These are phyloP conservation scores for Phalloptychus januarius DNA, from an alignment of 2,797 vertebrate species.

Conservation along the genomic window DNA sequence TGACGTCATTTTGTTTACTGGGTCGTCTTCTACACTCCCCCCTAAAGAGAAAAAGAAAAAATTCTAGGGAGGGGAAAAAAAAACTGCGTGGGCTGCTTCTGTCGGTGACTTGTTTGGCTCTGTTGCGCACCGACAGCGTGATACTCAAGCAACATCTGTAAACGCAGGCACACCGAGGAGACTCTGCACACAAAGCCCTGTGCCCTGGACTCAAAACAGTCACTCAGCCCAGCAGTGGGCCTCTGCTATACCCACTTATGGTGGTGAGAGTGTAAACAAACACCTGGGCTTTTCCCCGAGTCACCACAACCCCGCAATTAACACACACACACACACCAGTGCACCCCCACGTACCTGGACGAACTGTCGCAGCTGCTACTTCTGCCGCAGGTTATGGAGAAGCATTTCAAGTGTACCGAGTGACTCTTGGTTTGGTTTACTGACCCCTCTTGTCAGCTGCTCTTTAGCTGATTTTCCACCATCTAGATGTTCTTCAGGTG, in stretches of 20 bases:
- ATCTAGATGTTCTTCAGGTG: slow-evolving; percentile 22
- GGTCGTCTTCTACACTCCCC: neutral
- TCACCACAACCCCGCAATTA: slow-evolving; percentile 57
- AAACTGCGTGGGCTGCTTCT: slow-evolving; percentile 32
- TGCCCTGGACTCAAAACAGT: slow-evolving; percentile 37
- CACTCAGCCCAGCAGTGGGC: slow-evolving; percentile 36
- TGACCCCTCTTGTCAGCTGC: slow-evolving; percentile 33
- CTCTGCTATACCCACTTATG: slow-evolving; percentile 63
- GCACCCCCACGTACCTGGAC: slow-evolving; percentile 26
- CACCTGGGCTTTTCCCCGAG: slow-evolving; percentile 63
- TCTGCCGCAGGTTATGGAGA: slow-evolving; percentile 42
- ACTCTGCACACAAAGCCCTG: slow-evolving; percentile 64
- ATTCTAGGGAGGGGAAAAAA: no score
- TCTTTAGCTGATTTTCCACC: slow-evolving; percentile 36
- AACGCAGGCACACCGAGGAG: slow-evolving; percentile 61
- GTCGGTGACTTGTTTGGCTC: slow-evolving; percentile 49
- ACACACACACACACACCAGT: slow-evolving; percentile 30
- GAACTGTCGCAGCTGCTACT: slow-evolving; percentile 54
- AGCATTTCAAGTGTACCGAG: slow-evolving; percentile 45
- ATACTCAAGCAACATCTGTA: slow-evolving; percentile 54
- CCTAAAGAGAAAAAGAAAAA: neutral
- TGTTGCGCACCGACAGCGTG: slow-evolving; percentile 58
- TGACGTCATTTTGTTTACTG: neutral
- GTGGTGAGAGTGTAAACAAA: slow-evolving; percentile 72
- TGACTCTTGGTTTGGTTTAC: slow-evolving; percentile 49